Evolutionary conservation across 1,140 invertebrate species (phyloP).

Genomic region (Drosophila baimaii): DNA sequence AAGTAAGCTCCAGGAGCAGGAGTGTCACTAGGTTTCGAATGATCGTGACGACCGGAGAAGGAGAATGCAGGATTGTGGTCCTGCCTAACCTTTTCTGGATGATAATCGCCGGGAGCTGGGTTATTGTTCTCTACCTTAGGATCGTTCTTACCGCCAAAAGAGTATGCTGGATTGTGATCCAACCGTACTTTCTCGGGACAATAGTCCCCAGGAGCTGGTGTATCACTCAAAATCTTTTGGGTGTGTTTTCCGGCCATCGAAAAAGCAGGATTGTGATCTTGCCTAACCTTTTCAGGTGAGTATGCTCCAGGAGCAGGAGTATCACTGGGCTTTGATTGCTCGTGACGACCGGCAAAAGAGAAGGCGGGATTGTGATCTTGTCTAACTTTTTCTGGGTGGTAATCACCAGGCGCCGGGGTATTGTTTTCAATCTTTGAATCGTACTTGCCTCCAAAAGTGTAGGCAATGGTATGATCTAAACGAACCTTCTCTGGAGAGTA

Average conservation of each 20-base stretch:
- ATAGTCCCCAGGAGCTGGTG: constrained; percentile 85
- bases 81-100: constrained; percentile 87
- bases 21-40: constrained; percentile 88
- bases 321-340: constrained; percentile 79
- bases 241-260: constrained; percentile 85
- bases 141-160: constrained; percentile 85
- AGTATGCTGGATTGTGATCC: constrained; percentile 86
- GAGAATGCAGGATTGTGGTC: constrained; percentile 85
- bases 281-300: constrained; percentile 87
- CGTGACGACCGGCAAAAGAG: constrained; percentile 86
- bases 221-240: constrained; percentile 87
- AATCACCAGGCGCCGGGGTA: constrained; percentile 85
- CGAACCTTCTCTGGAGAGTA: constrained; percentile 86
- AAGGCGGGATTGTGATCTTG: constrained; percentile 84
- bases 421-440: constrained; percentile 85
- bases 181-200: constrained; percentile 87
- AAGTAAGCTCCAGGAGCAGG: constrained; percentile 88
- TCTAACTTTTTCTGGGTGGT: constrained; percentile 87
- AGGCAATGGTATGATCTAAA: constrained; percentile 85
- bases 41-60: constrained; percentile 86
- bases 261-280: constrained; percentile 86
- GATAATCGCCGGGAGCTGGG: constrained; percentile 86
- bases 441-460: constrained; percentile 84
- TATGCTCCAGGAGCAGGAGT: constrained; percentile 85
- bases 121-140: constrained; percentile 86